Percentiles rank a stretch among this genome's conserved stretches.
Conservation (phyloP, 2,113 vertebrate species). For the Microtus oregoni region DNA sequence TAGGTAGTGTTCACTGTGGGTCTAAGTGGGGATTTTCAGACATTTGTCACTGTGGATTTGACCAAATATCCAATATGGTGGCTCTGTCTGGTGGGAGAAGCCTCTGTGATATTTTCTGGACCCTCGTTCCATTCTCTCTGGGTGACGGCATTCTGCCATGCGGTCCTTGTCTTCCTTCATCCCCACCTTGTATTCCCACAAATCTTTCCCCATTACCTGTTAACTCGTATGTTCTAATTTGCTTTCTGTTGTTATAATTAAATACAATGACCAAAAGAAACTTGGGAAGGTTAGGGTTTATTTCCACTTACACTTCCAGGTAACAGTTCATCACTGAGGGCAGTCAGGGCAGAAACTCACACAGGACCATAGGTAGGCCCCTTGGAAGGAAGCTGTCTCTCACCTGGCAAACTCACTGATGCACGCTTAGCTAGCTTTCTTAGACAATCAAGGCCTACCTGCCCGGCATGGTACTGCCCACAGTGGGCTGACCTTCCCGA, state of each 20-base stretch:
- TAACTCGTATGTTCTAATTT: too few species aligned
- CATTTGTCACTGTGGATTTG: neutral
- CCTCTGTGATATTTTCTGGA: neutral
- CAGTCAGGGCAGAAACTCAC: neutral
- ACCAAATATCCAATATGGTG: neutral
- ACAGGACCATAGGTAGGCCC: neutral
- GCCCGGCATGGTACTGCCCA: too few species aligned
- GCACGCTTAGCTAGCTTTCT: neutral
- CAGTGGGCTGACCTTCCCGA: too few species aligned
- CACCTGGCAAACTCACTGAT: neutral
- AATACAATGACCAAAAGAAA: neutral
- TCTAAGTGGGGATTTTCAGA: neutral
- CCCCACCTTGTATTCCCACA: neutral
- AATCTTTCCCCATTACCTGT: neutral
- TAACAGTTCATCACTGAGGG: neutral
- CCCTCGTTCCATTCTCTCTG: neutral
- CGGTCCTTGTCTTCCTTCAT: too few species aligned
- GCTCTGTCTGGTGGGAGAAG: neutral
- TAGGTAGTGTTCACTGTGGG: neutral
- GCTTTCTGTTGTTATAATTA: neutral
- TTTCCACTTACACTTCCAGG: neutral
- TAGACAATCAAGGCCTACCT: neutral
- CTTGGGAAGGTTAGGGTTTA: neutral
- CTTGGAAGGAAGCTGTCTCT: too few species aligned
- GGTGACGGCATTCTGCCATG: too few species aligned